phyloP scores from a whole-genome alignment of 2,888 invertebrate genomes.

The Altica lythri region DNA sequence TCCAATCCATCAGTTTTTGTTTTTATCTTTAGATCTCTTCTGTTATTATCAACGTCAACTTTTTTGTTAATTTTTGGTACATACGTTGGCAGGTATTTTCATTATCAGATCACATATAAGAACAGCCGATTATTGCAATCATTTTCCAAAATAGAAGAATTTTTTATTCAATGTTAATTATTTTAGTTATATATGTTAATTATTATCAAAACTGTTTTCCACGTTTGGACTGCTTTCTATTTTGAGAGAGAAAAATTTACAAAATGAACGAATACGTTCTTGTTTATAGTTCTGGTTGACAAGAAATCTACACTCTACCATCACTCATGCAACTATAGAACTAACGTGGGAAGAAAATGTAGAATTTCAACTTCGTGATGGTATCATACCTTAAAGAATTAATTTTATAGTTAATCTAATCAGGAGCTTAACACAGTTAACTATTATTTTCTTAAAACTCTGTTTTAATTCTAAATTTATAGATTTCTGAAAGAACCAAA shows the following conservation, averaged over 20 bases:
- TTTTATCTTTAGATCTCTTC: conserved; percentile 29
- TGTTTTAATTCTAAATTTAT: no score
- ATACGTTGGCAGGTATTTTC: conserved; percentile 30
- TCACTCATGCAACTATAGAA: no score
- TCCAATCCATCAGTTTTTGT: conserved; percentile 44
- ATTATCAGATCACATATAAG: conserved; percentile 29
- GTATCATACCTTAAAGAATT: no score
- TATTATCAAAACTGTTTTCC: conserved; percentile 18
- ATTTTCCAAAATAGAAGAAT: conserved; percentile 28
- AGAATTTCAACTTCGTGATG: no score
- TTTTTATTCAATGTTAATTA: conserved; percentile 15
- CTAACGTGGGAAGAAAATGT: no score
- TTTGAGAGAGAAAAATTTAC: background rate
- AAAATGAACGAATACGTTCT: no score
- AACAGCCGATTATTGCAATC: conserved; percentile 36
- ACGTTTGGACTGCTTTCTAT: conserved; percentile 11
- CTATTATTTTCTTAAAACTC: no score
- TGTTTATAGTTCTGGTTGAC: no score
- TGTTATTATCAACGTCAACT: conserved; percentile 25
- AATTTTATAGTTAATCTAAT: no score
- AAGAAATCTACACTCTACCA: no score
- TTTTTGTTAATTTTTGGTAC: conserved; percentile 27
- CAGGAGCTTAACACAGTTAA: no score
- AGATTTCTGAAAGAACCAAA: no score
- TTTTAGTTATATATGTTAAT: conserved; percentile 8